A percentile compares a stretch with the other conserved stretches of the same genome.
Conservation (phyloP, 2,888 invertebrate genomes). For the Geotrupes spiniger region DNA sequence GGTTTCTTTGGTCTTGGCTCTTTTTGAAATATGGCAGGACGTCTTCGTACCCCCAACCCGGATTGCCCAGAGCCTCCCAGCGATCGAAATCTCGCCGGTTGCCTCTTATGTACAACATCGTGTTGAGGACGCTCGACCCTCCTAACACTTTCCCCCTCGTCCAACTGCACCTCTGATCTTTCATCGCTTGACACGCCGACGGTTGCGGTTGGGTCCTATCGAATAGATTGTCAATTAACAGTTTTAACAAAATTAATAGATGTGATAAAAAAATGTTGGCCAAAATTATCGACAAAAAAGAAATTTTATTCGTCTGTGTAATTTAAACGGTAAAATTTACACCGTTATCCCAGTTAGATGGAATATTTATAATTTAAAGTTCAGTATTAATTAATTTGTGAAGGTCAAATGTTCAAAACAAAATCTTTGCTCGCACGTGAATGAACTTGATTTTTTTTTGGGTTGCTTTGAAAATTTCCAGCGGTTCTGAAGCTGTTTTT, state of each 20-base stretch:
- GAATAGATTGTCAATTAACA: background rate
- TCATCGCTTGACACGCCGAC: slow-evolving; percentile 83
- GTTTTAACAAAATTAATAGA: background rate
- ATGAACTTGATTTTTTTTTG: too few relatives aligned
- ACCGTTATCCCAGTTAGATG: too few relatives aligned
- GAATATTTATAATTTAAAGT: too few relatives aligned
- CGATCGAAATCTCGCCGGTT: slow-evolving; percentile 82
- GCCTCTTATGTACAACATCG: slow-evolving; percentile 89
- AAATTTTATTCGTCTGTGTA: too few relatives aligned
- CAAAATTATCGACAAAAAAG: too few relatives aligned
- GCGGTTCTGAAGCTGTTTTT: too few relatives aligned
- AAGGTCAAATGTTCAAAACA: too few relatives aligned
- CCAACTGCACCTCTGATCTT: slow-evolving; percentile 81
- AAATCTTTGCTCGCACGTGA: too few relatives aligned
- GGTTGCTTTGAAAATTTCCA: too few relatives aligned
- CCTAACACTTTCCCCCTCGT: slow-evolving; percentile 87
- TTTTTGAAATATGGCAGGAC: slow-evolving; percentile 82
- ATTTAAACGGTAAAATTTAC: too few relatives aligned
- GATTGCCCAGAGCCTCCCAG: slow-evolving; percentile 82
- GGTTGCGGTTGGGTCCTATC: slow-evolving; percentile 76
- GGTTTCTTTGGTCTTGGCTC: slow-evolving; percentile 84
- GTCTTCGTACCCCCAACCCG: slow-evolving; percentile 85
- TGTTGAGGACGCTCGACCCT: slow-evolving; percentile 84
- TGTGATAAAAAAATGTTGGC: too few relatives aligned
- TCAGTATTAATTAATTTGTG: too few relatives aligned